Evolutionary conservation across 2,888 invertebrate species (phyloP), one percentile per base, ranked within the genome.

Genomic region (Aphidius colemani): DNA sequence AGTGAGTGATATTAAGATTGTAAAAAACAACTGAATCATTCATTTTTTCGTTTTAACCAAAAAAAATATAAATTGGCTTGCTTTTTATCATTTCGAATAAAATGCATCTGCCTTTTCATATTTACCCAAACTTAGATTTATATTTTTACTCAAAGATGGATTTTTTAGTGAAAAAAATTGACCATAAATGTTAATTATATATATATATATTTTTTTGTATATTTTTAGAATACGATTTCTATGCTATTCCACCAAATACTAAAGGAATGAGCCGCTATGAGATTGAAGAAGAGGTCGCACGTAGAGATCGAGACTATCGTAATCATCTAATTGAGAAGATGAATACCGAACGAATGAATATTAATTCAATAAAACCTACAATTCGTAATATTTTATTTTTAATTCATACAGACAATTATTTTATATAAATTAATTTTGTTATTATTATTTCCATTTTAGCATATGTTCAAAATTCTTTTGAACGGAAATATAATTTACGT

Each of bases 1-100:
- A 92, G 93, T 92, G 87, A 91, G 90, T 88, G 63, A 63, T 56
- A 71, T 71, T 53, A 45, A 55, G 18, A 18, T 56, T 18, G 30
- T 41, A 39, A 58, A 30, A 51, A 44, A 30, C n/a, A 9, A 43
- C 6, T 48, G 18, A 10, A 46, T 58, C 49, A 13, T 4, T 51
- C 61, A 55, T 56, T 55, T 48, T 59, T 60, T 48, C 18, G 13
- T 13, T 56, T 40, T 13, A n/a, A 55, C 9, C 43, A 18, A 8
- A 55, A 6, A 39, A 6, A 55, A 45, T 57, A 41, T 2, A 18
- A 18, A 2, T 18, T 18, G 10, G 39, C 45, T n/a, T 18, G 46
- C 45, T 46, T 18, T 44, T 13, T 55, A 55, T 18, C 13, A 44
- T 18, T 40, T 46, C 48, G 45, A 40, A 46, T 18, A 46, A 57